Conservation (phyloP, 2,113 vertebrate species). For the Lonchura striata region DNA sequence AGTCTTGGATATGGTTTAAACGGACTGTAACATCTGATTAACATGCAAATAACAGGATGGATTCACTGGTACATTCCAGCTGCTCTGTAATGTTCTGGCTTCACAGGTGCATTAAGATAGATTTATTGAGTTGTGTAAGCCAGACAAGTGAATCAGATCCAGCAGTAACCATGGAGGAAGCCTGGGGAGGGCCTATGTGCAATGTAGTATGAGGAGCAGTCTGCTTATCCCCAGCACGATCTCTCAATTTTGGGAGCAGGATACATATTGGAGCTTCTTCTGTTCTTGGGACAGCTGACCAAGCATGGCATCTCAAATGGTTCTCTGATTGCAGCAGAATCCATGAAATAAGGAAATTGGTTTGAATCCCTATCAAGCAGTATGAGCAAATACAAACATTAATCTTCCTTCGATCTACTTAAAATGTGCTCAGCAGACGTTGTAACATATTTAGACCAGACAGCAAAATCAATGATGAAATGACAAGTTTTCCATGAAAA, state of each 20-base stretch:
- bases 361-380: not conserved
- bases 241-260: not conserved
- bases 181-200: not conserved
- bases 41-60: not conserved
- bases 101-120: not conserved
- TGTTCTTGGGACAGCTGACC: not conserved
- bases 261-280: not conserved
- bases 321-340: not conserved
- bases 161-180: not conserved
- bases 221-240: not conserved
- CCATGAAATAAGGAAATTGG: not conserved
- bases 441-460: not conserved
- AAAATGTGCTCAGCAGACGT: not conserved
- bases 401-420: not conserved
- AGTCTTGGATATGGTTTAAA: not conserved
- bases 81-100: not conserved
- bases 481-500: not conserved
- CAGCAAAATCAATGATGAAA: not conserved
- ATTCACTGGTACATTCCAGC: not conserved
- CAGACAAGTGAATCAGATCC: not conserved
- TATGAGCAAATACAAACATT: not conserved
- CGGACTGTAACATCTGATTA: not conserved
- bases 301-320: rapidly evolving
- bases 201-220: not conserved
- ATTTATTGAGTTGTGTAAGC: not conserved